A percentile compares a stretch with the other conserved stretches of the same genome.
Conservation (phyloP, 2,113 vertebrate genomes). For the Tauraco erythrolophus region DNA sequence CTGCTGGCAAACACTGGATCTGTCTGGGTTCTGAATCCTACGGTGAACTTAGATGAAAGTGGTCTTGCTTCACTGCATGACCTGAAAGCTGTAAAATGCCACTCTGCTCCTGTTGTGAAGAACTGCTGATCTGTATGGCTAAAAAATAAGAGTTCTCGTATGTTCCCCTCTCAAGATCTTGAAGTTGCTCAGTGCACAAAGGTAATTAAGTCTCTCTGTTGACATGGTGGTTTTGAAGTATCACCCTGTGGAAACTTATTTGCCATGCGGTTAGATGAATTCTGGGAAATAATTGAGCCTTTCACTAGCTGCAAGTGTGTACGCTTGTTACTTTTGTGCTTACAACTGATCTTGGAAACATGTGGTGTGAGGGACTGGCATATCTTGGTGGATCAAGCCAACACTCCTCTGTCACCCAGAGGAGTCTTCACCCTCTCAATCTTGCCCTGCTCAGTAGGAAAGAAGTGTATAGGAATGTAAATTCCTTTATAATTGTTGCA, state of each 20-base stretch:
- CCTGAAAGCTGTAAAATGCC: neutral
- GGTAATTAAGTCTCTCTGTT: neutral
- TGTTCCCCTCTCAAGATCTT: neutral
- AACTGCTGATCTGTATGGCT: neutral
- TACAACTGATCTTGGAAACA: neutral
- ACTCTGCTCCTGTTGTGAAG: neutral
- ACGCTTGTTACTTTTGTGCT: neutral
- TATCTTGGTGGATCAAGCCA: neutral
- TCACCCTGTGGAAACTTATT: neutral
- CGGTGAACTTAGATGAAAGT: neutral
- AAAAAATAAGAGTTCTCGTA: neutral
- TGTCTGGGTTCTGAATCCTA: neutral
- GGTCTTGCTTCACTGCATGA: neutral
- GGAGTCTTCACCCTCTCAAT: neutral
- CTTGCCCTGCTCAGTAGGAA: neutral
- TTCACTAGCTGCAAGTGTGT: neutral
- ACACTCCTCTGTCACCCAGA: too few relatives aligned
- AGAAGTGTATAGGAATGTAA: neutral
- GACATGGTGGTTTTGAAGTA: neutral
- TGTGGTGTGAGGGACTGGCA: fast-evolving
- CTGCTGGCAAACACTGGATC: fast-evolving
- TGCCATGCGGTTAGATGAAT: neutral
- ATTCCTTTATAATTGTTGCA: neutral
- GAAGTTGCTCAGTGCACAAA: neutral
- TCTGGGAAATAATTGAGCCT: neutral